These are phyloP conservation scores for Crematogaster levior DNA, from an alignment of 2,888 invertebrate genomes.

Conservation along the genomic window DNA sequence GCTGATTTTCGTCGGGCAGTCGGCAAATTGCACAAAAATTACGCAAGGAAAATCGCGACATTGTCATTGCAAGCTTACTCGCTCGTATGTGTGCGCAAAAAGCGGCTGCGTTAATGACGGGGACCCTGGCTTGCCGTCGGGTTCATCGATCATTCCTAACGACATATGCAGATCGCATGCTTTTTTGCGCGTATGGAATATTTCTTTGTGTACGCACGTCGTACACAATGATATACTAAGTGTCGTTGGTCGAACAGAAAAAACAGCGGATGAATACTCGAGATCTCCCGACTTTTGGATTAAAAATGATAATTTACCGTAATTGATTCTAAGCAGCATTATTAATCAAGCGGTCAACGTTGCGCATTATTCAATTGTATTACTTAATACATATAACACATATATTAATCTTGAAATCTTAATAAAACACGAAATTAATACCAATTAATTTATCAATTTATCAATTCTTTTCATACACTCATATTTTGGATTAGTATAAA, in stretches of 20 bases:
- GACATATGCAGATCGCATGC: constrained; percentile 68
- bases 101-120: constrained; percentile 67
- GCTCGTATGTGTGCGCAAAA: constrained; percentile 53
- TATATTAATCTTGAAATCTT: neutral
- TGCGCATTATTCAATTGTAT: neutral
- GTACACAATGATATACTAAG: constrained; percentile 54
- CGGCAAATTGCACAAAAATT: constrained; percentile 35
- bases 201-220: constrained; percentile 43
- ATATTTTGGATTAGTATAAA: neutral
- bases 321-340: constrained; percentile 30
- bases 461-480: neutral
- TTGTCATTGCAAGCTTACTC: constrained; percentile 56
- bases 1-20: constrained; percentile 13
- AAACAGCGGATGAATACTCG: neutral
- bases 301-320: constrained; percentile 14
- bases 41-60: constrained; percentile 47
- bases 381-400: neutral
- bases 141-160: constrained; percentile 68
- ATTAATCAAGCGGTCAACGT: constrained; percentile 15
- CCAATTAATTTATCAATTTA: neutral
- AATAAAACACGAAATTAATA: neutral
- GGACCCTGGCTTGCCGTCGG: constrained; percentile 36
- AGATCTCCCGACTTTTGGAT: constrained; percentile 5
- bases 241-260: neutral
- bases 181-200: constrained; percentile 55